phyloP scores from a whole-genome alignment of 2,888 invertebrate genomes.

The Phengaris alcon region DNA sequence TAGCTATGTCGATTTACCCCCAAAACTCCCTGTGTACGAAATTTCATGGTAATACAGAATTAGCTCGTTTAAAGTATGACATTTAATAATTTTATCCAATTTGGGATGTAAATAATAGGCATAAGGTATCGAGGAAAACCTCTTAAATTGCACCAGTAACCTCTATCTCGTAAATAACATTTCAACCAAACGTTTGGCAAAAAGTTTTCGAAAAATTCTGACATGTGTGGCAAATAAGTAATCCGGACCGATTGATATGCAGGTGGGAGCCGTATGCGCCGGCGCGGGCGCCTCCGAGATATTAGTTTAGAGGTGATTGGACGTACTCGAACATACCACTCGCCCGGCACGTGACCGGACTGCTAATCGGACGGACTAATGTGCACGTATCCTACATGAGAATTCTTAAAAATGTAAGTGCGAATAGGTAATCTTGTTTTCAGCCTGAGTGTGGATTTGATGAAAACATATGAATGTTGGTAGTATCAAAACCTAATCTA shows the following conservation, averaged over 20 bases:
- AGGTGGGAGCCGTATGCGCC: conserved; percentile 55
- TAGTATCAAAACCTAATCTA: too few relatives aligned
- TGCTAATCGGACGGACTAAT: conserved; percentile 38
- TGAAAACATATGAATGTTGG: too few relatives aligned
- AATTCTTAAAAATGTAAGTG: conserved; percentile 3
- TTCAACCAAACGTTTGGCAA: not conserved
- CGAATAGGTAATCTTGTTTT: not conserved
- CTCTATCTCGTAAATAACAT: too few relatives aligned
- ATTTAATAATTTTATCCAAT: too few relatives aligned
- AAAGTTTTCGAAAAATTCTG: not conserved
- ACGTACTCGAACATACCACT: conserved; percentile 51
- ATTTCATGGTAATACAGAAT: too few relatives aligned
- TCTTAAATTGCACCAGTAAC: too few relatives aligned
- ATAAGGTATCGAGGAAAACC: too few relatives aligned
- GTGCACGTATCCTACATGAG: not conserved
- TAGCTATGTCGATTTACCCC: too few relatives aligned
- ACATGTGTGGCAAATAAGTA: not conserved
- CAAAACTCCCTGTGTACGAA: too few relatives aligned
- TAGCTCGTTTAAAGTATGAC: too few relatives aligned
- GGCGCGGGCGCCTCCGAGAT: conserved; percentile 64
- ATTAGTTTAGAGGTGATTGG: conserved; percentile 73
- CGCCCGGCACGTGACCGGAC: conserved; percentile 58
- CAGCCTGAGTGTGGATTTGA: not conserved
- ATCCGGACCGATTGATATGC: conserved; percentile 40
- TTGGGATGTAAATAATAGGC: too few relatives aligned